A percentile compares a stretch with the other conserved stretches of the same genome.
Conservation (phyloP, 2,888 invertebrate genomes). For the Reticulitermes lucifugus region DNA sequence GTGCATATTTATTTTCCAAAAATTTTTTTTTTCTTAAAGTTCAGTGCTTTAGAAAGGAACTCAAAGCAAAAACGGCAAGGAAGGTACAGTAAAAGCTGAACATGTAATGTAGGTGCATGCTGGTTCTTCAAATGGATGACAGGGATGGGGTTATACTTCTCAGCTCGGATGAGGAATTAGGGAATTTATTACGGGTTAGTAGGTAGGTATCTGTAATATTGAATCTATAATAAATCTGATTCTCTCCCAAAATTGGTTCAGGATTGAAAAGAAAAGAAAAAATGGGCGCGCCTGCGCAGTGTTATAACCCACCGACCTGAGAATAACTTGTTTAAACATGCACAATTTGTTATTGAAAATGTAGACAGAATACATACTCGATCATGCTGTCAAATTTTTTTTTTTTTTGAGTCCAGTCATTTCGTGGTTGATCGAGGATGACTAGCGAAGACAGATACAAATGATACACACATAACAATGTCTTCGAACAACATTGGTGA, state of each 20-base stretch:
- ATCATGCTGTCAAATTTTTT: neutral
- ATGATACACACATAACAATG: neutral
- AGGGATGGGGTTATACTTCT: neutral
- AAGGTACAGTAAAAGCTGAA: constrained; percentile 46
- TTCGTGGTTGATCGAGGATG: neutral
- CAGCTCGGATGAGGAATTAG: constrained; percentile 3
- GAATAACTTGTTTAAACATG: constrained; percentile 44
- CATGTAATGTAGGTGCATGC: constrained; percentile 10
- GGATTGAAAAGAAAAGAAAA: constrained; percentile 2
- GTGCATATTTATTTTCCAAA: constrained; percentile 44
- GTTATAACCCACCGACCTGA: constrained; percentile 44
- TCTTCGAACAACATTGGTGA: neutral
- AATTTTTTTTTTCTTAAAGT: constrained; percentile 32
- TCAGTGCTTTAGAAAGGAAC: constrained; percentile 44
- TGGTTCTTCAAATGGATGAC: neutral
- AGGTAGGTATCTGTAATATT: neutral
- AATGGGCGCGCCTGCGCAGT: neutral
- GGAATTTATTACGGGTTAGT: constrained; percentile 3
- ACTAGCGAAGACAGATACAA: neutral
- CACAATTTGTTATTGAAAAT: constrained; percentile 6
- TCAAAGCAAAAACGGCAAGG: constrained; percentile 28
- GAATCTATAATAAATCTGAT: constrained; percentile 13
- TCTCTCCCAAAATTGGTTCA: neutral
- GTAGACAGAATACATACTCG: neutral
- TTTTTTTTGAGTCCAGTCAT: neutral